Conservation (phyloP, 2,113 vertebrate species). For the Cottus gobio region DNA sequence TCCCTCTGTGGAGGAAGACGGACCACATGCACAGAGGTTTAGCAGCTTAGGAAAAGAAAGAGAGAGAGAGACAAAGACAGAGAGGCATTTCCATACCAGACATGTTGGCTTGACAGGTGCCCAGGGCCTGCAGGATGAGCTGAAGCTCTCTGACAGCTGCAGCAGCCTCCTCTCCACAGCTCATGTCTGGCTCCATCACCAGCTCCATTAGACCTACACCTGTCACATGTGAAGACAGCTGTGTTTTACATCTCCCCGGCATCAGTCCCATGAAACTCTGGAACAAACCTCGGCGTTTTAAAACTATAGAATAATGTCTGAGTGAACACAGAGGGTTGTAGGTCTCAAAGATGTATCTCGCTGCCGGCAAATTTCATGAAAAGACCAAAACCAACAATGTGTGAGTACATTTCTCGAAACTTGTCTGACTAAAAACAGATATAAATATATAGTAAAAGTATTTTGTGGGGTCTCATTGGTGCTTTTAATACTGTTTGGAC, state of each 20-base stretch:
- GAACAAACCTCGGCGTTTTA: constrained; percentile 47
- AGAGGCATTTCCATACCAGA: constrained; percentile 85
- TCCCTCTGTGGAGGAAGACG: constrained; percentile 83
- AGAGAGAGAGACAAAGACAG: background rate
- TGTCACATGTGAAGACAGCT: constrained; percentile 63
- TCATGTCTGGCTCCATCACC: constrained; percentile 98
- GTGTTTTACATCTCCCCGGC: constrained; percentile 35
- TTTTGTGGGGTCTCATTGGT: too few relatives aligned
- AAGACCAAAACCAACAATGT: background rate
- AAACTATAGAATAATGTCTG: background rate
- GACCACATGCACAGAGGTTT: constrained; percentile 19
- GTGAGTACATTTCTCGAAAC: background rate
- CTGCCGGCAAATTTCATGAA: background rate
- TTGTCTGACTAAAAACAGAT: too few relatives aligned
- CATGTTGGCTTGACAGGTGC: constrained; percentile 97
- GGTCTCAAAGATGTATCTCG: background rate
- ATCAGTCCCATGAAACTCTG: constrained; percentile 84
- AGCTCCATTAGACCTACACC: constrained; percentile 97
- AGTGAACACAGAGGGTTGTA: background rate
- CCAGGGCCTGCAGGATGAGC: constrained; percentile 94
- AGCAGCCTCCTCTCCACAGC: constrained; percentile 94
- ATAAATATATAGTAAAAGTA: too few relatives aligned
- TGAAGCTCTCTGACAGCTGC: constrained; percentile 94
- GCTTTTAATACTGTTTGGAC: too few relatives aligned
- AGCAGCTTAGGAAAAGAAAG: background rate